These are phyloP conservation scores for Lycocorax pyrrhopterus DNA, from an alignment of 2,113 vertebrate species.

Conservation along the genomic window DNA sequence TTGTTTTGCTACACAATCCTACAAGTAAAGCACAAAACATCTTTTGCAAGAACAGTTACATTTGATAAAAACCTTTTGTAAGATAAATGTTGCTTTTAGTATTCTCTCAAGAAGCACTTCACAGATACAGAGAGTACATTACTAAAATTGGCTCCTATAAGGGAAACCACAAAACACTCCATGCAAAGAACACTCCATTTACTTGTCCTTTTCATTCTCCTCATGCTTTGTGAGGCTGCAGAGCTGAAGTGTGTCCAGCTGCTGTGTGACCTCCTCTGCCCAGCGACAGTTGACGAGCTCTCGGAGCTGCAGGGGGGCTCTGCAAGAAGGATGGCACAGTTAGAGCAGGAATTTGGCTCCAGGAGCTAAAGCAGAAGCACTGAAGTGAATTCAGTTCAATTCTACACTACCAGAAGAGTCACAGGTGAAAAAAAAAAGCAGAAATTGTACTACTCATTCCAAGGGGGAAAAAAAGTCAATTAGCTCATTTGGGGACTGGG, in stretches of 20 bases:
- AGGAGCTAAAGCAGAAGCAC: background rate
- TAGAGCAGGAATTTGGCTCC: background rate
- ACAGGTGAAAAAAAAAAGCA: background rate
- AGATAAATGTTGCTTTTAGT: background rate
- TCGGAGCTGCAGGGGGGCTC: conserved; percentile 91
- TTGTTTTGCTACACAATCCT: background rate
- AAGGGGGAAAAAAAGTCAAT: background rate
- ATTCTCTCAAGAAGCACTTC: background rate
- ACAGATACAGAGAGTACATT: background rate
- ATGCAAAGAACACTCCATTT: conserved; percentile 11
- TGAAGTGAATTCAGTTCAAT: background rate
- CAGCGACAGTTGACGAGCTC: conserved; percentile 98
- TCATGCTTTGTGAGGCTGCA: conserved; percentile 96
- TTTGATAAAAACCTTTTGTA: background rate
- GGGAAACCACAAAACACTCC: background rate
- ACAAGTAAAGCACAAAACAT: background rate
- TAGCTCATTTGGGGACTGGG: background rate
- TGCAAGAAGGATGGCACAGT: conserved; percentile 45
- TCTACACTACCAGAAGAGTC: background rate
- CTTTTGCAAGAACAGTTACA: background rate
- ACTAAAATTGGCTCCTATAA: background rate
- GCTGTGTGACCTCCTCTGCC: conserved; percentile 98
- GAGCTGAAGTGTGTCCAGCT: conserved; percentile 95
- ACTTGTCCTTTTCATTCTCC: conserved; percentile 98
- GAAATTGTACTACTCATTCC: background rate